phyloP scores from a whole-genome alignment of 2,797 vertebrate genomes.

The Ptychobarbus kaznakovi region DNA sequence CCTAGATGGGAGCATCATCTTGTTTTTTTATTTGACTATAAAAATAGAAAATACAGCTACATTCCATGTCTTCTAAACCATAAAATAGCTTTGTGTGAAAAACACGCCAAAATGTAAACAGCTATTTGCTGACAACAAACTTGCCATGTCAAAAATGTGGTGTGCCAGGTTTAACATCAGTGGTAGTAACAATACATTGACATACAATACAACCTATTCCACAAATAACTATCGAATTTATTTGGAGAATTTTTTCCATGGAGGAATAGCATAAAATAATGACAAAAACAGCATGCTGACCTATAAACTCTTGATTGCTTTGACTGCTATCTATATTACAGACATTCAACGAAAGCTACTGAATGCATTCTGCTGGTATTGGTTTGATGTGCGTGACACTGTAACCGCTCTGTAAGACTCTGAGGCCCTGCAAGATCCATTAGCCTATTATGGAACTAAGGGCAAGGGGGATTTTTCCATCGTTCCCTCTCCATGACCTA shows the following conservation, averaged over 20 bases:
- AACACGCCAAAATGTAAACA: neutral
- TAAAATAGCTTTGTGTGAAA: neutral
- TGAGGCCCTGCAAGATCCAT: constrained; percentile 73
- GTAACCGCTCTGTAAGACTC: constrained; percentile 60
- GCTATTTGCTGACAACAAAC: neutral
- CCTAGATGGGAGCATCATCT: too few relatives aligned
- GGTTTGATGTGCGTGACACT: constrained; percentile 57
- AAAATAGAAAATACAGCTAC: neutral
- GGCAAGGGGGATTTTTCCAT: constrained; percentile 56
- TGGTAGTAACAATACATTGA: neutral
- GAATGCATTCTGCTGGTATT: constrained; percentile 44
- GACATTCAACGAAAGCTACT: neutral
- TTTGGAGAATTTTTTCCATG: neutral
- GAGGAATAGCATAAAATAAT: neutral
- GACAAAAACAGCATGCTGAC: neutral
- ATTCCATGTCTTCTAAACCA: neutral
- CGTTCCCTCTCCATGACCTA: constrained; percentile 56
- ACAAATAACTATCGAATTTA: constrained; percentile 3
- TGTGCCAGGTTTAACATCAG: neutral
- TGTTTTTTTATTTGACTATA: neutral
- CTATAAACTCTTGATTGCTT: constrained; percentile 8
- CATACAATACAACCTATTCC: neutral
- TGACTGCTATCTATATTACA: constrained; percentile 14
- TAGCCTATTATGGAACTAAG: constrained; percentile 69
- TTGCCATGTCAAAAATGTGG: neutral